Evolutionary conservation across 2,888 invertebrate species (phyloP), one percentile per base, ranked within the genome.

Genomic region (Sminthurinus aureus): DNA sequence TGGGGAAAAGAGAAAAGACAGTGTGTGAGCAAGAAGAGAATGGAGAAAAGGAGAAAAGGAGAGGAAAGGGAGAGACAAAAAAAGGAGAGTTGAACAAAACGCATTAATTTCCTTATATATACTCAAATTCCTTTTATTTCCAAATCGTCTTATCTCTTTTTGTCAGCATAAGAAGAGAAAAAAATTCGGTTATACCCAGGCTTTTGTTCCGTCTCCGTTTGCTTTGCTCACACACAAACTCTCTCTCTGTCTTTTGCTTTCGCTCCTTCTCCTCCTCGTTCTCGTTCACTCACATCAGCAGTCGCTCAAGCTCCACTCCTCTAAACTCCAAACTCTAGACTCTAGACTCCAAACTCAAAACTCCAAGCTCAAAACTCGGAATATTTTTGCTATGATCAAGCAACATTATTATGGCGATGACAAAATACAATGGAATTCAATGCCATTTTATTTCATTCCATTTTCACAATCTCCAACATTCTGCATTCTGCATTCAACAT

Each of bases 81-180:
- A 75, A 75, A 75, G 51, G 15, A 51, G 50, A 22, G 75, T 75
- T 75, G 75, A 75, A 75, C 75, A 75, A 75, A 75, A 75, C 51
- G 75, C 75, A 75, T 75, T 75, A 75, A 75, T 75, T 75, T 75
- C 20, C 75, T 50, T 52, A 51, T 75, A 75, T 52, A 75, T 51
- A 73, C 51, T 75, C n/a, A 75, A 75, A 51, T 51, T 51, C 75
- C 51, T 75, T 52, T 75, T 15, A 18, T 75, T 50, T 51, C 20
- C 52, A 75, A 75, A 75, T 75, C 75, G 52, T 75, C 50, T 52
- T 52, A 75, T 75, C 75, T 75, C 51, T 18, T 71, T 75, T 75
- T 75, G 52, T 75, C 51, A 75, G 51, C 51, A 75, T 75, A 75
- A 75, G 71, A 75, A n/a, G 38, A 38, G 38, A 6, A 38, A 38